These are phyloP conservation scores for Leucophenga varia DNA, from an alignment of 1,140 invertebrate genomes.

Conservation along the genomic window DNA sequence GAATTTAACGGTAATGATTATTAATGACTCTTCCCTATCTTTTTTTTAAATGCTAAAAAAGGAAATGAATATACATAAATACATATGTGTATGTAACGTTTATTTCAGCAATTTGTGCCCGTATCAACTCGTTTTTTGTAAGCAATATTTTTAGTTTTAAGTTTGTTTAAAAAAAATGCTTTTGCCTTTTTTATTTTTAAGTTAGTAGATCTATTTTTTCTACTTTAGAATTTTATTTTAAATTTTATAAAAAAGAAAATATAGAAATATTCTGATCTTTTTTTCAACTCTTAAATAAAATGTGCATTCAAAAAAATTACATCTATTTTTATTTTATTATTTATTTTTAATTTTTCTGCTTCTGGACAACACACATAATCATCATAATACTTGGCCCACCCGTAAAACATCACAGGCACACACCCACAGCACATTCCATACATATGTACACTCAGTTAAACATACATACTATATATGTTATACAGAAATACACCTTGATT, in stretches of 20 bases:
- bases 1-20: slow-evolving; percentile 37
- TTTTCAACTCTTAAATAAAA: slow-evolving; percentile 9
- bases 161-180: slow-evolving; percentile 31
- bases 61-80: slow-evolving; percentile 16
- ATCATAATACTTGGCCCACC: too few species aligned
- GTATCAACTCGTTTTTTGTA: slow-evolving; percentile 17
- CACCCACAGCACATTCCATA: too few species aligned
- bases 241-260: slow-evolving; percentile 31
- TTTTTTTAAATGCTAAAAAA: slow-evolving; percentile 21
- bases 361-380: too few species aligned
- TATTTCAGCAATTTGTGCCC: too few species aligned
- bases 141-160: slow-evolving; percentile 44
- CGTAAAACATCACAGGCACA: too few species aligned
- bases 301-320: slow-evolving; percentile 34
- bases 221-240: slow-evolving; percentile 29
- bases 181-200: slow-evolving; percentile 49
- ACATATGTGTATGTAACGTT: too few species aligned
- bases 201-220: slow-evolving; percentile 36
- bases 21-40: slow-evolving; percentile 43
- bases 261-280: slow-evolving; percentile 29
- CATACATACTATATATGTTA: too few species aligned
- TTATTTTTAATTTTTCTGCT: too few species aligned
- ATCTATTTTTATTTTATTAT: slow-evolving; percentile 14
- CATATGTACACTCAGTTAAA: too few species aligned
- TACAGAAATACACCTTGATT: too few species aligned